Evolutionary conservation across 2,113 vertebrate genomes (phyloP).

Genomic region (Eurypyga helias): DNA sequence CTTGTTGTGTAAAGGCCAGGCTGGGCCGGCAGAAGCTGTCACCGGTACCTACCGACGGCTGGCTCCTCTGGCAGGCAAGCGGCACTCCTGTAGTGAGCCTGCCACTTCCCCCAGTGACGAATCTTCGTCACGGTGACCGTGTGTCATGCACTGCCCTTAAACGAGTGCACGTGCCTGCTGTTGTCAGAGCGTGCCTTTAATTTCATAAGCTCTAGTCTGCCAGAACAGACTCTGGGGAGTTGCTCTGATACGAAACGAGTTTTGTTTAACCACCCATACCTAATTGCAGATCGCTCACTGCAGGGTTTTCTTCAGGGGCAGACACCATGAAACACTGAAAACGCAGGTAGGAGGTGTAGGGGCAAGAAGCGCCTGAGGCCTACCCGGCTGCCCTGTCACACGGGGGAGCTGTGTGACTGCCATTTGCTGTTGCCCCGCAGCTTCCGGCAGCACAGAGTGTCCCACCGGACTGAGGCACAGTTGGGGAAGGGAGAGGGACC

Average conservation of each 20-base stretch:
- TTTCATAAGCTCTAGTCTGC: neutral
- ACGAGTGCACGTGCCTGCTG: accelerated
- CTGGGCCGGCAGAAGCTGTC: neutral
- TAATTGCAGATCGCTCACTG: neutral
- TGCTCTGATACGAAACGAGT: neutral
- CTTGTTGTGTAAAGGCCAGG: accelerated
- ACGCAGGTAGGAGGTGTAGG: neutral
- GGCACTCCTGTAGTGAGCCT: accelerated
- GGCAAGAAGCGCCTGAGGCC: accelerated
- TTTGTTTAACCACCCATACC: neutral
- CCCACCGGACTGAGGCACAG: accelerated
- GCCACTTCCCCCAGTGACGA: accelerated
- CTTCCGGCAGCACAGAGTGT: neutral
- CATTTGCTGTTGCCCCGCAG: neutral
- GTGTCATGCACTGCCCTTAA: accelerated
- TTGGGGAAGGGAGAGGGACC: neutral
- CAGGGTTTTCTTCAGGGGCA: neutral
- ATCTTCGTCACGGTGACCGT: accelerated
- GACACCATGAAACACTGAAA: accelerated
- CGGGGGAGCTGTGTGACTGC: accelerated
- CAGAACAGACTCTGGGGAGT: neutral
- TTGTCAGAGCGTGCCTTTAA: accelerated
- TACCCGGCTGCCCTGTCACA: accelerated
- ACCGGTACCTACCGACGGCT: accelerated
- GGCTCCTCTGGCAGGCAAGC: accelerated